Conservation (phyloP, 2,797 vertebrate species). For the Phaenicophaeus curvirostris region DNA sequence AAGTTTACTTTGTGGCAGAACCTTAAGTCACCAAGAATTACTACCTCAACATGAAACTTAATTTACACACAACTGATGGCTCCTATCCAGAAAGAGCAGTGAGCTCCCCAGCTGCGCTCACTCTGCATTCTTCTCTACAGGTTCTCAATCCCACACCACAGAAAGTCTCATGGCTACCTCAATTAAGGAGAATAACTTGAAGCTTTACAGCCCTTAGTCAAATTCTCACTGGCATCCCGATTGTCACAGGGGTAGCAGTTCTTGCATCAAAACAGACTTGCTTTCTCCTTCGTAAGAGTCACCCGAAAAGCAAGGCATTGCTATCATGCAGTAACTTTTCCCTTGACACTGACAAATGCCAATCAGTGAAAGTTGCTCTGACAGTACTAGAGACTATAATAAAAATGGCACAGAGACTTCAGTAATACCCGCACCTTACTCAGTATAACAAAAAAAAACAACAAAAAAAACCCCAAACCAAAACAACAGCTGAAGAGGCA, state of each 20-base stretch:
- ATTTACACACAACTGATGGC: background rate
- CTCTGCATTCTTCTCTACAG: background rate
- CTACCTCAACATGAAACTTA: background rate
- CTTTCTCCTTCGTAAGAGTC: background rate
- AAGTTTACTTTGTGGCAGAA: background rate
- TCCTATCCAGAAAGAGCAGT: background rate
- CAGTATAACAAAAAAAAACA: background rate
- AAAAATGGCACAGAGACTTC: background rate
- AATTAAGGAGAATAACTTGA: background rate
- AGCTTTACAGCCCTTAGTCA: background rate
- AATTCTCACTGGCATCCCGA: background rate
- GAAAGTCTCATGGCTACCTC: background rate
- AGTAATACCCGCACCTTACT: background rate
- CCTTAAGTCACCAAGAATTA: background rate
- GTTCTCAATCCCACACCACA: background rate
- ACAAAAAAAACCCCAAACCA: too few species aligned
- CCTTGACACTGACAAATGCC: background rate
- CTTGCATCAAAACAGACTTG: background rate
- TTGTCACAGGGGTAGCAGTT: background rate
- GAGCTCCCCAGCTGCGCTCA: background rate
- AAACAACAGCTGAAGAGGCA: background rate
- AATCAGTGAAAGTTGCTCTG: background rate
- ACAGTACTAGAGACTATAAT: background rate
- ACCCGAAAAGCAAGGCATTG: background rate
- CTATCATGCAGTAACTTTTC: background rate